phyloP scores from a whole-genome alignment of 2,113 vertebrate species.

The Strigops habroptila region DNA sequence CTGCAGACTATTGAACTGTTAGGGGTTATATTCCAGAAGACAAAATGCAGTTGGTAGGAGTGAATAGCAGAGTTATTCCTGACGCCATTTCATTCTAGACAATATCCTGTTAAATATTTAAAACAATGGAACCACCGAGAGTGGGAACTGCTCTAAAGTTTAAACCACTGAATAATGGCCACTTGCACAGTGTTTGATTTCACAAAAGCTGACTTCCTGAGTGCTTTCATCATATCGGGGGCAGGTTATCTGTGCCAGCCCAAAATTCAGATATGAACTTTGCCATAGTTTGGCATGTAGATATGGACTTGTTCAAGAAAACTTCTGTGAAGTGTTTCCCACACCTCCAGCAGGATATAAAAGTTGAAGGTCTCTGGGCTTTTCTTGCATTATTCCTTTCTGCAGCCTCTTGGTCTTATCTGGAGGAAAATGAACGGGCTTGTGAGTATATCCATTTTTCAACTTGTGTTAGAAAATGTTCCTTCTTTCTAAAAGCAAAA shows the following conservation, averaged over 20 bases:
- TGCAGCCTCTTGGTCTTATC: background rate
- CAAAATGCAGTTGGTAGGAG: background rate
- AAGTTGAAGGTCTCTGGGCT: background rate
- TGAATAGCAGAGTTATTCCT: background rate
- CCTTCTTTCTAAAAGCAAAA: background rate
- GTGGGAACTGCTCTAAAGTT: background rate
- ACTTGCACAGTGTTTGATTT: slow-evolving; percentile 62
- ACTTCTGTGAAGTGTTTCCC: slow-evolving; percentile 45
- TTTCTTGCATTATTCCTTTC: background rate
- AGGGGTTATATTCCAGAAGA: background rate
- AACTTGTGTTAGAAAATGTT: background rate
- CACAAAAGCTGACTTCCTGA: slow-evolving; percentile 26
- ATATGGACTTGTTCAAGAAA: slow-evolving; percentile 22
- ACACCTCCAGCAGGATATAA: slow-evolving; percentile 68
- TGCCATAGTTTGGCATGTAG: slow-evolving; percentile 48
- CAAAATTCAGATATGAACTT: slow-evolving; percentile 64
- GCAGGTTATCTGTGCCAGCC: slow-evolving; percentile 31
- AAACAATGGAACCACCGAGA: background rate
- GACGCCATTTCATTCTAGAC: background rate
- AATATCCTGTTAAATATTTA: slow-evolving; percentile 1
- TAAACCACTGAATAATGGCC: slow-evolving; percentile 30
- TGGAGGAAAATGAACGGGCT: slow-evolving; percentile 64
- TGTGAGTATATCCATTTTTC: slow-evolving; percentile 66
- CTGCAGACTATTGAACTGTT: background rate
- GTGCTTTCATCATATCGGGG: slow-evolving; percentile 17